phyloP scores from a whole-genome alignment of 1,140 invertebrate species.

The Drosophila arawakana region DNA sequence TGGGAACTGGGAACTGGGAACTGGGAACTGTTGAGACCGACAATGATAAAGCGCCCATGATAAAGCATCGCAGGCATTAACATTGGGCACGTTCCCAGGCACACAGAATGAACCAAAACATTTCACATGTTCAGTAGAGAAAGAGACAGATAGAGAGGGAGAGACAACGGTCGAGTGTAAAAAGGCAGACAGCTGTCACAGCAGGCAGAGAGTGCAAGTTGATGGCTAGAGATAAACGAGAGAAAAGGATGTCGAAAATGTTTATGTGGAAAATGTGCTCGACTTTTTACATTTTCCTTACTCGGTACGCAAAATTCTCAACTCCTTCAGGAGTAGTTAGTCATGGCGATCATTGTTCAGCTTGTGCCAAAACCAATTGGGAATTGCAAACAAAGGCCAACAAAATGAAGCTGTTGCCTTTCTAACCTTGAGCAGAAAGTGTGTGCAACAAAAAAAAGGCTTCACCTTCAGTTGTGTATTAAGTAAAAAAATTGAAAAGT shows the following conservation, averaged over 20 bases:
- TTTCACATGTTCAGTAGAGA: conserved; percentile 19
- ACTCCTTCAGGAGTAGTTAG: conserved; percentile 33
- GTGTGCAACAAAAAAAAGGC: no score
- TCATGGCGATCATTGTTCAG: conserved; percentile 33
- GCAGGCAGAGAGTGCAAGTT: conserved; percentile 7
- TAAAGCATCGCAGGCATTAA: conserved; percentile 41
- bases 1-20: conserved; percentile 14
- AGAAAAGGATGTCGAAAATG: conserved; percentile 13
- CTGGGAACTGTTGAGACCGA: conserved; percentile 13
- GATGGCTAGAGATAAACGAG: conserved; percentile 9
- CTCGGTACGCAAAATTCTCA: neutral
- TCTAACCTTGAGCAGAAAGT: neutral
- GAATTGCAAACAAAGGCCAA: conserved; percentile 21
- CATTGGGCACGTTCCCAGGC: conserved; percentile 16
- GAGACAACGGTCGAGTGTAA: neutral
- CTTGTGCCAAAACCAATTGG: conserved; percentile 25
- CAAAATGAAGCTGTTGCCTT: neutral
- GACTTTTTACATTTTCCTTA: conserved; percentile 5
- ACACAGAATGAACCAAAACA: conserved; percentile 22
- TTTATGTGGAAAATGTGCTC: conserved; percentile 1
- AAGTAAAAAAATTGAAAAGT: no score
- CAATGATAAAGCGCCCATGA: conserved; percentile 47
- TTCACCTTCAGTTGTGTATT: no score
- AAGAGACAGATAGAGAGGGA: no score
- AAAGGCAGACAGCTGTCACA: neutral